Base-by-base conservation (phyloP, 2,888 invertebrate genomes). In the Oxyscelio sp. region DNA sequence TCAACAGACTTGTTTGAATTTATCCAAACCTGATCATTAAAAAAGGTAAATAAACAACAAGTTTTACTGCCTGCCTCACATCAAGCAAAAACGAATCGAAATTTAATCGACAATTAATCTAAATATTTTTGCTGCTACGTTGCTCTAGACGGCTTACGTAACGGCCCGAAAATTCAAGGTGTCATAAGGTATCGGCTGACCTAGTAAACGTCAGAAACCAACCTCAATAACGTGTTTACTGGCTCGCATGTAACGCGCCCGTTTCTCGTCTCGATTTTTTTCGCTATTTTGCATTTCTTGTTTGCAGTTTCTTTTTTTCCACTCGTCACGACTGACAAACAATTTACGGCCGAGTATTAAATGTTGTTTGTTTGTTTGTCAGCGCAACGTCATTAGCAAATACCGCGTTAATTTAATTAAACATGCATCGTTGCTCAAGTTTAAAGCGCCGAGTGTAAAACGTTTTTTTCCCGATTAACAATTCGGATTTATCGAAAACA, bases 181-280 rank as follows among this genome's bases (percentile, higher is more conserved):
- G 21, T 77, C 66, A 38, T 52, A 59, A 68, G 68, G 38, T 22
- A 68, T 68, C 59, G 11, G 45, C 17, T 68, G 68, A 68, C 66
- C 63, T 24, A 77, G 59, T 43, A 50, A 77, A 43, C 31, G 43
- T 48, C 50, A 40, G 40, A 73, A 40, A 45, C n/a, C 38, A 66
- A 59, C 58, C 77, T 66, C 66, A 59, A 66, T 66, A 56, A 74
- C 15, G 8, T 45, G 63, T 74, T 63, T 63, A 50, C 54, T n/a
- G 61, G 31, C 40, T 52, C 50, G 24, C 61, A 22, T 9, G 15
- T 19, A 31, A 34, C 31, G 11, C 15, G 43, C 27, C 19, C 45
- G 21, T 43, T 50, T 50, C 52, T 52, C 24, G 27, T 3, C 3
- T 22, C 52, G 3, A 13, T 34, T 34, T 34, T 27, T 34, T 34